phyloP scores from a whole-genome alignment of 2,888 invertebrate species.

The Cistogaster globosa region DNA sequence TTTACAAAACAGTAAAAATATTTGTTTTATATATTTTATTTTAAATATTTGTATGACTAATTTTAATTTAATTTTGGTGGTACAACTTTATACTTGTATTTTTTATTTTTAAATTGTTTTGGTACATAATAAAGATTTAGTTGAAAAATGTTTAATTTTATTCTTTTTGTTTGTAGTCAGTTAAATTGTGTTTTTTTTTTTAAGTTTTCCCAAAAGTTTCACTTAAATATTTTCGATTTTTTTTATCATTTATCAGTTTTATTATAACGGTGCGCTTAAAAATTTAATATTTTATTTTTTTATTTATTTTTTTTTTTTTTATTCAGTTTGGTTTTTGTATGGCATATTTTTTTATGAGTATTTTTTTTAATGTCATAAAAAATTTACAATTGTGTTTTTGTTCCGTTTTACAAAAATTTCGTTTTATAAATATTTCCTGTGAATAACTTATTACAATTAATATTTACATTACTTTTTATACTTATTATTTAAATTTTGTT shows the following conservation, averaged over 20 bases:
- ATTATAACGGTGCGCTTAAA: conserved; percentile 56
- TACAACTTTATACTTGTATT: conserved; percentile 64
- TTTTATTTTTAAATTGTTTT: not conserved
- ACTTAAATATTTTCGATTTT: not conserved
- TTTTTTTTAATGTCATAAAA: conserved; percentile 13
- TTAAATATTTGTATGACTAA: conserved; percentile 36
- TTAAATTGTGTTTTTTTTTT: not conserved
- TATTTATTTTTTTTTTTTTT: not conserved
- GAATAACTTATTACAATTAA: conserved; percentile 5
- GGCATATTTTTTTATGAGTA: not conserved
- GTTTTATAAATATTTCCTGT: conserved; percentile 11
- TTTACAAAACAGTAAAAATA: conserved; percentile 59
- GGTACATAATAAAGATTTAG: not conserved
- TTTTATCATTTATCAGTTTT: conserved; percentile 1
- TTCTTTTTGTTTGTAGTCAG: not conserved
- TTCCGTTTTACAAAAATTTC: conserved; percentile 38
- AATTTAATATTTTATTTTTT: conserved; percentile 22
- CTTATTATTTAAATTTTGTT: not conserved
- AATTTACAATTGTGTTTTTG: conserved; percentile 44
- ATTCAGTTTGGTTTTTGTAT: not conserved
- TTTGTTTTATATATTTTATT: not conserved
- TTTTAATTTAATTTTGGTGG: conserved; percentile 59
- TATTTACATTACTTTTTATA: conserved; percentile 32
- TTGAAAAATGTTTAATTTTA: conserved; percentile 5
- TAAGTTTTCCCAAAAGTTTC: not conserved